A percentile compares a stretch with the other conserved stretches of the same genome.
These are phyloP conservation scores for Disparrhopalites patrizii DNA, from an alignment of 2,888 invertebrate genomes.

Conservation along the genomic window DNA sequence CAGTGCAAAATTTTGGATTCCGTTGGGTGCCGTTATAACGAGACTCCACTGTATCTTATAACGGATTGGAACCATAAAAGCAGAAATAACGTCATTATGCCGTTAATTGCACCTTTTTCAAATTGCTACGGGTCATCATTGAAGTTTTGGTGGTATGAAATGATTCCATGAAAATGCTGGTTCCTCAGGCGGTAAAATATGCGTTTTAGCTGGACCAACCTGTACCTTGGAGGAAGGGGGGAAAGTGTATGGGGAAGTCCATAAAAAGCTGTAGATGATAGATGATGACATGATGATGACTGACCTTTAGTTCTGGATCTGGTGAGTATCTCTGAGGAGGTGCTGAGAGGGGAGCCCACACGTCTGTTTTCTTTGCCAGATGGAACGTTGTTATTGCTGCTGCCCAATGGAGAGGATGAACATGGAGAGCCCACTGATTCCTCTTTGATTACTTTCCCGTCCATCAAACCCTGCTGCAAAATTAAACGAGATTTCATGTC, in stretches of 20 bases:
- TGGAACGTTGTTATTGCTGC: slow-evolving; percentile 33
- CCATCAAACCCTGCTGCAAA: slow-evolving; percentile 48
- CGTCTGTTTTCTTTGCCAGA: slow-evolving; percentile 48
- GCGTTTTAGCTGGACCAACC: no score
- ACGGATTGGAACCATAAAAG: no score
- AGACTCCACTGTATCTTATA: no score
- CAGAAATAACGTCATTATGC: no score
- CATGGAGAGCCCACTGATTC: slow-evolving; percentile 42
- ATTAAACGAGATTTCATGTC: slow-evolving; percentile 46
- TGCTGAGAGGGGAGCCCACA: slow-evolving; percentile 45
- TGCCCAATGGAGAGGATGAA: slow-evolving; percentile 25
- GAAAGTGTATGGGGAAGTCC: neutral
- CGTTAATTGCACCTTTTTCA: no score
- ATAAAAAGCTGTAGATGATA: slow-evolving; percentile 4
- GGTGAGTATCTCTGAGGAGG: slow-evolving; percentile 46
- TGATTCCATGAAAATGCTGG: no score
- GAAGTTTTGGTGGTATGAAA: no score
- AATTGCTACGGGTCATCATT: no score
- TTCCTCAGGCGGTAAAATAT: no score
- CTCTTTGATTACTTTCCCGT: slow-evolving; percentile 49
- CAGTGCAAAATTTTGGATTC: no score
- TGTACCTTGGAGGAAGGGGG: neutral
- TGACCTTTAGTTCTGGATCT: slow-evolving; percentile 48
- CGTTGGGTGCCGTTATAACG: no score
- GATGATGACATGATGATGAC: slow-evolving; percentile 23